phyloP scores from a whole-genome alignment of 2,888 invertebrate species.

The Apodemia hepburni region DNA sequence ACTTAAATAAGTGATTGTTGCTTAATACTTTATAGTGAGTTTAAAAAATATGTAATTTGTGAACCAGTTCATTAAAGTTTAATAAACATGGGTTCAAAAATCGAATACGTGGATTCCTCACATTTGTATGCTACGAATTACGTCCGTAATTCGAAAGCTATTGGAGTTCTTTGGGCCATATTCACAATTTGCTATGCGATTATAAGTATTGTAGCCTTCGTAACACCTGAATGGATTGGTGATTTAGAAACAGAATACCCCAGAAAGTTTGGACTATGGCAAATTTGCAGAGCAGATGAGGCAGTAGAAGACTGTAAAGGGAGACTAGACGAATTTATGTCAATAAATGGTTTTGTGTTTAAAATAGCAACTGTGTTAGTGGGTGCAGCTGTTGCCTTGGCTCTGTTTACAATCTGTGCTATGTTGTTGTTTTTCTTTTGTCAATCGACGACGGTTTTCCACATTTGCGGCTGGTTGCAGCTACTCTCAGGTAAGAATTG shows the following conservation, averaged over 20 bases:
- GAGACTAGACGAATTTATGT: constrained; percentile 89
- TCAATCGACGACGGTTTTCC: constrained; percentile 94
- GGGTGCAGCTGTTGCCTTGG: constrained; percentile 91
- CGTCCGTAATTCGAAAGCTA: constrained; percentile 95
- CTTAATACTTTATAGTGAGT: constrained; percentile 31
- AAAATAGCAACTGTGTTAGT: constrained; percentile 94
- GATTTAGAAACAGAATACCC: constrained; percentile 92
- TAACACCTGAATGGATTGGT: constrained; percentile 96
- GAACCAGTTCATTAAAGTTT: constrained; percentile 36
- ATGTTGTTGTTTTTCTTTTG: constrained; percentile 96
- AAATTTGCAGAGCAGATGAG: constrained; percentile 90
- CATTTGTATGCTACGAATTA: constrained; percentile 95
- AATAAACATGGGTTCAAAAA: constrained; percentile 90
- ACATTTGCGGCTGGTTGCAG: constrained; percentile 97
- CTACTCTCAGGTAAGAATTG: constrained; percentile 91
- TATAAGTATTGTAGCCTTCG: constrained; percentile 95
- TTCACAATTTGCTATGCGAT: constrained; percentile 98
- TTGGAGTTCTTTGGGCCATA: constrained; percentile 98
- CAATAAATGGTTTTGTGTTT: constrained; percentile 91
- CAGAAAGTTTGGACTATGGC: constrained; percentile 96
- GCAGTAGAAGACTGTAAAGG: constrained; percentile 91
- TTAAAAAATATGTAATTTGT: constrained; percentile 43
- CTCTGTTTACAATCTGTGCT: constrained; percentile 91
- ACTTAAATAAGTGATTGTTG: constrained; percentile 17
- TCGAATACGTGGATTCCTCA: constrained; percentile 94